Conservation (phyloP, 2,888 invertebrate genomes). For the Spilarctia lutea region DNA sequence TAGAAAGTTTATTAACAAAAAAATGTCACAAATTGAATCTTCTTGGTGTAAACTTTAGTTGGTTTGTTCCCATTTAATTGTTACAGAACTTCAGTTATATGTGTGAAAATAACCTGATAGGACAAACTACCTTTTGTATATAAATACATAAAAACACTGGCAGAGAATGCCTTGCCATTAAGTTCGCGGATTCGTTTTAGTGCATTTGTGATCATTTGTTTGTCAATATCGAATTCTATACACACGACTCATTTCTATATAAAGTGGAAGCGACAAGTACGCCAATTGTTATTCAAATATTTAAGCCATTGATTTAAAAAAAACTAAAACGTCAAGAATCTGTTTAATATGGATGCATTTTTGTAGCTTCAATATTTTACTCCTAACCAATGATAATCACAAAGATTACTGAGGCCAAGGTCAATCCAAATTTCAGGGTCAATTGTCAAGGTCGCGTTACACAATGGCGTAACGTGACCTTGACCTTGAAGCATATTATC, state of each 20-base stretch:
- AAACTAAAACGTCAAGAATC: neutral
- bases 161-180: too few relatives aligned
- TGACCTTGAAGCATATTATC: neutral
- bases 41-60: neutral
- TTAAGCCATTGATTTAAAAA: neutral
- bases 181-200: too few relatives aligned
- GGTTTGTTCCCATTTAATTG: neutral
- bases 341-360: neutral
- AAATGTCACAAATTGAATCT: neutral
- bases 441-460: neutral
- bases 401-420: neutral
- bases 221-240: neutral
- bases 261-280: neutral
- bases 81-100: neutral
- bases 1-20: constrained; percentile 1
- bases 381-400: neutral
- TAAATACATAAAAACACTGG: too few relatives aligned
- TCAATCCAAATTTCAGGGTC: too few relatives aligned
- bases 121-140: neutral
- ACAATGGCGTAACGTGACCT: neutral
- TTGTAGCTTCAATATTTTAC: neutral
- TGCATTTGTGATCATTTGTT: neutral
- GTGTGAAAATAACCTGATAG: neutral
- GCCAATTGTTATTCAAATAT: neutral
- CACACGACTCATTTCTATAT: neutral